These are phyloP conservation scores for Carettochelys insculpta DNA, from an alignment of 2,113 vertebrate genomes.

Conservation along the genomic window DNA sequence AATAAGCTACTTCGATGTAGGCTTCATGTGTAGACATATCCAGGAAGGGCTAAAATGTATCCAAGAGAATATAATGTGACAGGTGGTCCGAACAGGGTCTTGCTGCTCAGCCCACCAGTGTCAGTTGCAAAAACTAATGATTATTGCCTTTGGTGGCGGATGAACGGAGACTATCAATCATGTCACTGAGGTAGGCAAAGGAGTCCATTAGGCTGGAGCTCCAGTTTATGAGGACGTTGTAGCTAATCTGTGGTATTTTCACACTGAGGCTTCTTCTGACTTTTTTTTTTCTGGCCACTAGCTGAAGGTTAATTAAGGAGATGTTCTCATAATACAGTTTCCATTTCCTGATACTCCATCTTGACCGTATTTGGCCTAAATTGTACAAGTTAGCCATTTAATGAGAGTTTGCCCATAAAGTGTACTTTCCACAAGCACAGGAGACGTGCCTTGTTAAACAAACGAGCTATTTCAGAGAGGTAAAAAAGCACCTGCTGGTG, in stretches of 20 bases:
- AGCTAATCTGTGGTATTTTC: not conserved
- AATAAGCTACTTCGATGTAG: no score
- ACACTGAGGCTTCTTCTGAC: conserved; percentile 4
- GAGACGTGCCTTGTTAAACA: conserved; percentile 40
- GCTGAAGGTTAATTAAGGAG: conserved; percentile 26
- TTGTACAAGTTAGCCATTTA: conserved; percentile 27
- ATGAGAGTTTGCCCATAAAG: conserved; percentile 11
- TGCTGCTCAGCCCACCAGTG: not conserved
- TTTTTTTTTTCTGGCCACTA: not conserved
- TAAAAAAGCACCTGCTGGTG: conserved; percentile 55
- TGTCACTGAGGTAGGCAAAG: not conserved
- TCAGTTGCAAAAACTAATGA: not conserved
- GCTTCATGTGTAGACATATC: no score
- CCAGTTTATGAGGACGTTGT: not conserved
- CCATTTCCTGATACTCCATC: conserved; percentile 17
- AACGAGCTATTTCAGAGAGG: conserved; percentile 42
- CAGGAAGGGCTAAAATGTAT: not conserved
- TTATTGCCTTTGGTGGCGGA: not conserved
- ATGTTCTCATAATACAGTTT: conserved; percentile 4
- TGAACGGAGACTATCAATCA: not conserved
- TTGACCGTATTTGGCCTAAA: not conserved
- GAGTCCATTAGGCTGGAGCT: not conserved
- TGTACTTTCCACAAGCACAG: conserved; percentile 42
- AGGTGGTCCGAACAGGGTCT: not conserved
- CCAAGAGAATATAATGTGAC: not conserved